Percentiles rank a stretch among this genome's conserved stretches.
phyloP scores from a whole-genome alignment of 2,888 invertebrate genomes.

The Cordilura impudica region DNA sequence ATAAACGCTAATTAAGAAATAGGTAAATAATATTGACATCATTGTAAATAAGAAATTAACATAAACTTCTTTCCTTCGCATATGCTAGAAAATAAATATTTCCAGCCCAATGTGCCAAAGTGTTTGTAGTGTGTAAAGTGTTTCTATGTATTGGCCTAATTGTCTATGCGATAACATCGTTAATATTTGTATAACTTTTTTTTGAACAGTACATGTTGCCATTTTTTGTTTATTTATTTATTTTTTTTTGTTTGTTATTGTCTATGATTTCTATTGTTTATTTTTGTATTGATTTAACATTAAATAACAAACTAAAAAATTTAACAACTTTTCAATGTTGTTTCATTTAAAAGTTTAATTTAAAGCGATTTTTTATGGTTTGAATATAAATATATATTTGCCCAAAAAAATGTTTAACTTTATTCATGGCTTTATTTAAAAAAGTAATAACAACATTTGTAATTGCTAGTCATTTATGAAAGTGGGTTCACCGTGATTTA shows the following conservation, averaged over 20 bases:
- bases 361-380: background rate
- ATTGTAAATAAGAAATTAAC: too few relatives aligned
- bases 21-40: too few relatives aligned
- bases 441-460: background rate
- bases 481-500: slow-evolving; percentile 22
- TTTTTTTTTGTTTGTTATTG: slow-evolving; percentile 11
- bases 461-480: slow-evolving; percentile 26
- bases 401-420: slow-evolving; percentile 1
- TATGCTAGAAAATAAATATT: too few relatives aligned
- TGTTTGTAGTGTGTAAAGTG: background rate
- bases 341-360: slow-evolving; percentile 13
- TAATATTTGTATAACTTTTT: background rate
- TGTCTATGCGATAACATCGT: background rate
- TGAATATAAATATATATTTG: background rate
- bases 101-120: background rate
- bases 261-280: slow-evolving; percentile 9
- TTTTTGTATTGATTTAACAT: background rate
- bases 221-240: slow-evolving; percentile 4
- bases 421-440: background rate
- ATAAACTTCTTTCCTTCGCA: too few relatives aligned
- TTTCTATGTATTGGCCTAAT: background rate
- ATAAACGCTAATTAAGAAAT: too few relatives aligned
- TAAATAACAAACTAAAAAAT: background rate
- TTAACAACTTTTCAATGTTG: slow-evolving; percentile 15
- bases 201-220: slow-evolving; percentile 3